Conservation (phyloP, 1,140 invertebrate species). For the Penaeus vannamei region DNA sequence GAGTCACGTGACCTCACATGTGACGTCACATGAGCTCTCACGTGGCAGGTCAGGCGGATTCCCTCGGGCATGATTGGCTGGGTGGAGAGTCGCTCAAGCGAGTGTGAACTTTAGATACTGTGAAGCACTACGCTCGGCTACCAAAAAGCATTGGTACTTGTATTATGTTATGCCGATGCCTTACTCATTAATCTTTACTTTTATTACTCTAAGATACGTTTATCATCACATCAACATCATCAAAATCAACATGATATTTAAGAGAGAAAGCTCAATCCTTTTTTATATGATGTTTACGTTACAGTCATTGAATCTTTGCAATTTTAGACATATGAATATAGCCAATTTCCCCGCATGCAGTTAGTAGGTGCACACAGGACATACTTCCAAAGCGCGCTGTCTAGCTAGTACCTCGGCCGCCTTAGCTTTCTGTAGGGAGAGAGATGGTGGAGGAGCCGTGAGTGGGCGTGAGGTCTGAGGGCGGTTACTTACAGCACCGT, state of each 20-base stretch:
- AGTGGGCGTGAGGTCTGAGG: conserved; percentile 29
- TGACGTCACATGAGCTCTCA: conserved; percentile 42
- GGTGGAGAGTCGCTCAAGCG: too few relatives aligned
- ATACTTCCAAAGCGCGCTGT: conserved; percentile 64
- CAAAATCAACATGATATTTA: background rate
- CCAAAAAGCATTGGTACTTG: background rate
- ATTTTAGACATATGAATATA: background rate
- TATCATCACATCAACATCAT: background rate
- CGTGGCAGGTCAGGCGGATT: background rate
- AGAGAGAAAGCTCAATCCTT: too few relatives aligned
- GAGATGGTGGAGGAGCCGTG: conserved; percentile 40
- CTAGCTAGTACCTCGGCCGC: conserved; percentile 63
- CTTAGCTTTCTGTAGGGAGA: conserved; percentile 62
- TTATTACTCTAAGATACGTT: too few relatives aligned
- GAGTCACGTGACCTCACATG: conserved; percentile 55
- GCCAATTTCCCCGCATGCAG: conserved; percentile 46
- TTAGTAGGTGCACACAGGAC: conserved; percentile 52
- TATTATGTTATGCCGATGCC: background rate
- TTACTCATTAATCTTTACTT: too few relatives aligned
- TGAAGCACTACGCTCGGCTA: too few relatives aligned
- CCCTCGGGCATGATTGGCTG: background rate
- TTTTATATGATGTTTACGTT: background rate
- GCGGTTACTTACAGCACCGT: conserved; percentile 56
- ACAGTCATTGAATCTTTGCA: conserved; percentile 10
- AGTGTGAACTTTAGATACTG: too few relatives aligned